Evolutionary conservation across 1,140 invertebrate genomes (phyloP).

Genomic region (Pachypsylla venusta): DNA sequence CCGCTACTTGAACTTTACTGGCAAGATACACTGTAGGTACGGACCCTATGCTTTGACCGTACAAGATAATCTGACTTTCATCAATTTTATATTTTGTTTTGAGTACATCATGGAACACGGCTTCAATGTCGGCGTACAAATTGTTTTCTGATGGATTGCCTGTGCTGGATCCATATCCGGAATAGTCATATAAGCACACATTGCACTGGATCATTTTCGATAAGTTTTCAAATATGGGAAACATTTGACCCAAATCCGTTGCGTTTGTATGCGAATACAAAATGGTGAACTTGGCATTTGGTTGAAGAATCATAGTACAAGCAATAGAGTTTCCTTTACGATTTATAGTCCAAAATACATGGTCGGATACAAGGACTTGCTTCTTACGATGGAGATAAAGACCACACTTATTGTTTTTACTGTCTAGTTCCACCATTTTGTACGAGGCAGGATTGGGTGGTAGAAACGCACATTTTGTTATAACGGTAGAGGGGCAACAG

Average conservation of each 20-base stretch:
- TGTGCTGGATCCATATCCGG: slow-evolving; percentile 41
- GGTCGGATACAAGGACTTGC: not conserved
- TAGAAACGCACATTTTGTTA: not conserved
- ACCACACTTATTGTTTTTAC: not conserved
- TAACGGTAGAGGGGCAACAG: not conserved
- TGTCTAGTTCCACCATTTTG: not conserved
- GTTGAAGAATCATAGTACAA: slow-evolving; percentile 12
- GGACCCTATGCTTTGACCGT: slow-evolving; percentile 52
- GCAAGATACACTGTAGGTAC: slow-evolving; percentile 54
- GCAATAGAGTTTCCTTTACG: not conserved
- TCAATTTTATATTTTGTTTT: slow-evolving; percentile 42
- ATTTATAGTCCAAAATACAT: not conserved
- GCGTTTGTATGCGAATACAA: slow-evolving; percentile 60
- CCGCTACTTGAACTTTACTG: slow-evolving; percentile 46
- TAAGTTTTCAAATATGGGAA: slow-evolving; percentile 49
- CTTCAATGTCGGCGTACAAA: slow-evolving; percentile 57
- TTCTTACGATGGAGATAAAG: not conserved
- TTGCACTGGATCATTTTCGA: slow-evolving; percentile 53
- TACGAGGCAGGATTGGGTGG: not conserved
- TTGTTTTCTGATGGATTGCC: slow-evolving; percentile 62
- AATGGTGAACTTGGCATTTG: slow-evolving; percentile 45
- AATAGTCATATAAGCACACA: slow-evolving; percentile 63
- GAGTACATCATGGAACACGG: slow-evolving; percentile 45
- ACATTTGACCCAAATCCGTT: slow-evolving; percentile 51
- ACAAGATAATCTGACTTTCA: slow-evolving; percentile 52